Evolutionary conservation across 2,888 invertebrate species (phyloP).

Genomic region (Melieria picta): DNA sequence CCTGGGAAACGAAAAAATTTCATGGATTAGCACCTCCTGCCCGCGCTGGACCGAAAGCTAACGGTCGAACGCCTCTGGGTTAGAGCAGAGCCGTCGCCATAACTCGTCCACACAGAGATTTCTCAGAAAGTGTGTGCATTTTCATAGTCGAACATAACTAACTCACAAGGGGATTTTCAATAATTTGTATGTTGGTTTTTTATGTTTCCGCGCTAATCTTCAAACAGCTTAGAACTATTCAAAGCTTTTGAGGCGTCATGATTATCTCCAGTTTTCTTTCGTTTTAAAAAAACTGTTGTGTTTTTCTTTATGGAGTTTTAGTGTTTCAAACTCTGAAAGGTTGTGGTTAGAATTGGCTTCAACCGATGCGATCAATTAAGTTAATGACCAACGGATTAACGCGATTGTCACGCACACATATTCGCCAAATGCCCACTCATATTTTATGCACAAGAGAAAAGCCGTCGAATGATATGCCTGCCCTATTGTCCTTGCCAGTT

Average conservation of each 20-base stretch:
- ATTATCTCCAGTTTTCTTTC: too few relatives aligned
- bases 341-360: not conserved
- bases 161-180: too few relatives aligned
- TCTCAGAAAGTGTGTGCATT: too few relatives aligned
- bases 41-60: not conserved
- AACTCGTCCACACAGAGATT: too few relatives aligned
- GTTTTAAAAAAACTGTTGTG: not conserved
- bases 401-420: constrained; percentile 30
- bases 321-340: not conserved
- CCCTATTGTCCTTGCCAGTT: constrained; percentile 3
- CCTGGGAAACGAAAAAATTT: constrained; percentile 5
- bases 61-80: too few relatives aligned
- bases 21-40: not conserved
- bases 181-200: too few relatives aligned
- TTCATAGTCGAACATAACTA: too few relatives aligned
- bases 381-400: constrained; percentile 47
- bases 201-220: too few relatives aligned
- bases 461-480: too few relatives aligned
- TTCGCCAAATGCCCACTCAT: not conserved
- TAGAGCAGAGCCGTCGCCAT: too few relatives aligned
- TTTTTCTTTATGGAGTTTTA: not conserved
- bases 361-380: constrained; percentile 35
- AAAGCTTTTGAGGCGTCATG: too few relatives aligned
- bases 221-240: too few relatives aligned
- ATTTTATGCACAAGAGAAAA: not conserved